Conservation (phyloP, 2,797 vertebrate species). For the Semaprochilodus insignis region DNA sequence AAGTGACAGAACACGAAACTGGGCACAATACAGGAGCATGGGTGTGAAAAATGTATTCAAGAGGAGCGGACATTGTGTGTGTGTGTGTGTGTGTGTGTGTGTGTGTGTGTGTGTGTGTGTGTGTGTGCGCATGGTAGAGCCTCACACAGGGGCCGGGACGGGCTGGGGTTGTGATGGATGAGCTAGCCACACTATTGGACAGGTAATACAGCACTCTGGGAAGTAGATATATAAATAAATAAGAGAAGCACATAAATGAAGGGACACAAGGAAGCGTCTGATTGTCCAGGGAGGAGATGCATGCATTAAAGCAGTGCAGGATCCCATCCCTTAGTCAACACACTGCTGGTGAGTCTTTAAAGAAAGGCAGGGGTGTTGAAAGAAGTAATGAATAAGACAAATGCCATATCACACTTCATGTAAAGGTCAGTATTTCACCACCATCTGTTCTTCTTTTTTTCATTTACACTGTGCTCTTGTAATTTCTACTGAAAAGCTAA, state of each 20-base stretch:
- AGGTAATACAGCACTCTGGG: slow-evolving; percentile 59
- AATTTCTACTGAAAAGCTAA: neutral
- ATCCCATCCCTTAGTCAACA: neutral
- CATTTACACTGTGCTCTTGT: slow-evolving; percentile 20
- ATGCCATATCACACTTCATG: neutral
- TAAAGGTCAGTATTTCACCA: slow-evolving; percentile 5
- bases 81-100: slow-evolving; percentile 27
- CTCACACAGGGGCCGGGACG: slow-evolving; percentile 36
- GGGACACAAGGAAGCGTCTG: slow-evolving; percentile 27
- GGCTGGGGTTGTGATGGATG: slow-evolving; percentile 60
- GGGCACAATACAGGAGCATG: slow-evolving; percentile 48
- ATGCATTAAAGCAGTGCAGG: slow-evolving; percentile 15
- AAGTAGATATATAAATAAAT: slow-evolving; percentile 62
- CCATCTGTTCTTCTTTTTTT: neutral
- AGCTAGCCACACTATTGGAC: slow-evolving; percentile 56
- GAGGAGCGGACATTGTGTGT: slow-evolving; percentile 13
- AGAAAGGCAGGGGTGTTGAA: neutral
- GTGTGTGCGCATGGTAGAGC: slow-evolving; percentile 6
- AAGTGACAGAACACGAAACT: slow-evolving; percentile 51
- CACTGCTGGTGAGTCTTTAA: neutral
- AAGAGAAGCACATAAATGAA: slow-evolving; percentile 46
- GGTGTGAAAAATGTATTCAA: slow-evolving; percentile 56
- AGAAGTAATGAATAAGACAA: neutral
- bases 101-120: slow-evolving; percentile 27
- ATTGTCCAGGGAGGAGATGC: slow-evolving; percentile 33